Conservation (phyloP, 1,140 invertebrate genomes). For the Pseudomyrmex dendroicus region DNA sequence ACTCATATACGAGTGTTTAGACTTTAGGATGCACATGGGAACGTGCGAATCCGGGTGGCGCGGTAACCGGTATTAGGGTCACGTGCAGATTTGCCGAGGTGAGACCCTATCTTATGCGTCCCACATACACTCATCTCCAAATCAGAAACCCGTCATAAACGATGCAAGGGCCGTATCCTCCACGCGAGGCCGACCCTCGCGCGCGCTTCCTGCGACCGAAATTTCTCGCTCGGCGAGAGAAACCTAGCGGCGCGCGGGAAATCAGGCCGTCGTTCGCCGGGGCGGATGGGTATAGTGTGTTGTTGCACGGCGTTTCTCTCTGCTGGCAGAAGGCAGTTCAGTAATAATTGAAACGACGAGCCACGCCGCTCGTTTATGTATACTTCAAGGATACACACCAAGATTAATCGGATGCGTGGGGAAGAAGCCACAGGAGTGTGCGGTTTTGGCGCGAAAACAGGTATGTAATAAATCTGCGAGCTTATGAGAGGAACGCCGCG, state of each 20-base stretch:
- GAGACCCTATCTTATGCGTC: slow-evolving; percentile 79
- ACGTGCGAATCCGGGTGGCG: slow-evolving; percentile 74
- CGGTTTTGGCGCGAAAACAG: slow-evolving; percentile 3
- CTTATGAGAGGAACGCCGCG: too few species aligned
- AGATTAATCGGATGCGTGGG: slow-evolving; percentile 52
- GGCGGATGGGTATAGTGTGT: too few species aligned
- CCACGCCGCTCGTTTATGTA: slow-evolving; percentile 55
- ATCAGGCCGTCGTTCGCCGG: slow-evolving; percentile 22
- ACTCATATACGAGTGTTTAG: slow-evolving; percentile 74
- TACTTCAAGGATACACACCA: slow-evolving; percentile 46
- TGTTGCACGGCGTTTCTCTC: slow-evolving; percentile 21
- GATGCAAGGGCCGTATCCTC: slow-evolving; percentile 77
- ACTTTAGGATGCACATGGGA: slow-evolving; percentile 76
- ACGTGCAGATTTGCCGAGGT: slow-evolving; percentile 81
- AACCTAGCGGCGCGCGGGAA: slow-evolving; percentile 38
- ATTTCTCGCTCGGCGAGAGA: slow-evolving; percentile 52
- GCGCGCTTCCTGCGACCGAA: neutral
- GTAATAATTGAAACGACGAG: slow-evolving; percentile 53
- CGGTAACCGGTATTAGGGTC: slow-evolving; percentile 79
- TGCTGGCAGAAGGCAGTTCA: slow-evolving; percentile 47
- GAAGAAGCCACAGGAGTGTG: neutral
- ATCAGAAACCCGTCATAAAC: slow-evolving; percentile 82
- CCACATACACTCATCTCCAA: slow-evolving; percentile 82
- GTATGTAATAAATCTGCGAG: slow-evolving; percentile 36
- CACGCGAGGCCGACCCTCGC: slow-evolving; percentile 30